Conservation (phyloP, 2,888 invertebrate species). For the Hydraecia micacea region DNA sequence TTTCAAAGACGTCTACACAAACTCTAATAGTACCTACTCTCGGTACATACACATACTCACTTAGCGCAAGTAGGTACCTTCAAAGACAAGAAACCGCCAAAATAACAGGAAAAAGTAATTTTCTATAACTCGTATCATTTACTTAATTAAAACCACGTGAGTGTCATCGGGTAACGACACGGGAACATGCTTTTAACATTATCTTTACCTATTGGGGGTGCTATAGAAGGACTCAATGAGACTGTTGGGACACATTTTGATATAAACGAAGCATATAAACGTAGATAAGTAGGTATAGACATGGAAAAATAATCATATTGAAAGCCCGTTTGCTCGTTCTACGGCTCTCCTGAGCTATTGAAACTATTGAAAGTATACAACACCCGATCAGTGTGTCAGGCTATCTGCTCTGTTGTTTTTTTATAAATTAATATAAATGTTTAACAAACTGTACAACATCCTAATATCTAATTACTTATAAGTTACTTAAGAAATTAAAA, state of each 20-base stretch:
- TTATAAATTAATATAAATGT: not conserved
- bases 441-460: too few species aligned
- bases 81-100: constrained; percentile 23
- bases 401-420: not conserved
- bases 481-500: too few species aligned
- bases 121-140: constrained; percentile 69
- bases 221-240: constrained; percentile 65
- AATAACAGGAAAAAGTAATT: constrained; percentile 52
- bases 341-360: constrained; percentile 40
- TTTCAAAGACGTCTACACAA: constrained; percentile 13
- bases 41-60: not conserved
- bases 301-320: constrained; percentile 75
- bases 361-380: constrained; percentile 39
- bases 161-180: constrained; percentile 56
- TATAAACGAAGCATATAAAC: constrained; percentile 68
- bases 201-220: constrained; percentile 60
- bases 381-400: constrained; percentile 2
- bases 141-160: constrained; percentile 74
- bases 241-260: constrained; percentile 71
- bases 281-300: constrained; percentile 63
- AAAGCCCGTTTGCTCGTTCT: constrained; percentile 65
- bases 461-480: too few species aligned
- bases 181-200: constrained; percentile 68
- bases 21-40: constrained; percentile 13
- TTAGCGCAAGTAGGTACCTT: not conserved